A percentile compares a stretch with the other conserved stretches of the same genome.
phyloP scores from a whole-genome alignment of 53 echinoderm and acorn worm genomes.

The Holothuria leucospilota region DNA sequence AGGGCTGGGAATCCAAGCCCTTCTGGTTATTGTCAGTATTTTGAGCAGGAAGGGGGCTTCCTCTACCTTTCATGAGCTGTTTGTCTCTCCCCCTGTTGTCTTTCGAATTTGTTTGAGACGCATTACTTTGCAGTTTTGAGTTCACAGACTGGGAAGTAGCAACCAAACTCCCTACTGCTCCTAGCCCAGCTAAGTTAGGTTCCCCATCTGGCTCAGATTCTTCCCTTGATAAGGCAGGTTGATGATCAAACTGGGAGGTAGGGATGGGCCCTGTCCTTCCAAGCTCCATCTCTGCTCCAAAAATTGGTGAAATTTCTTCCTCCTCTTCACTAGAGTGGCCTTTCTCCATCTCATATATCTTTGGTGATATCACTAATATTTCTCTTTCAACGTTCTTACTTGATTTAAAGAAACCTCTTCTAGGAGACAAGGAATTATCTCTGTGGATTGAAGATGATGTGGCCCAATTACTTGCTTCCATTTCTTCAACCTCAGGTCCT shows the following conservation, averaged over 20 bases:
- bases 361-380: neutral
- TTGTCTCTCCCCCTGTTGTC: no score
- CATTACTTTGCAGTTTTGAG: no score
- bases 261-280: neutral
- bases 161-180: neutral
- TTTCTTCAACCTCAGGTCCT: neutral
- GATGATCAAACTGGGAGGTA: neutral
- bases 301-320: conserved; percentile 26
- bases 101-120: no score
- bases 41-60: no score
- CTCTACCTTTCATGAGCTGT: no score
- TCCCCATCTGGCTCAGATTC: conserved; percentile 43
- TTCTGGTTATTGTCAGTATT: neutral
- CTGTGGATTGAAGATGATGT: conserved; percentile 31
- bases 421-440: neutral
- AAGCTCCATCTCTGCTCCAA: neutral
- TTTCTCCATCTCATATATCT: neutral
- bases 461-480: conserved; percentile 14
- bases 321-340: conserved; percentile 5
- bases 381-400: conserved; percentile 10
- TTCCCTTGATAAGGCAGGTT: conserved; percentile 4
- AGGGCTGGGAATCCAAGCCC: neutral
- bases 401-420: conserved; percentile 20
- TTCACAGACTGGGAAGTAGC: neutral
- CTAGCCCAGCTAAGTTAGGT: neutral